Conservation (phyloP, 2,888 invertebrate species). For the Thymelicus lineola region DNA sequence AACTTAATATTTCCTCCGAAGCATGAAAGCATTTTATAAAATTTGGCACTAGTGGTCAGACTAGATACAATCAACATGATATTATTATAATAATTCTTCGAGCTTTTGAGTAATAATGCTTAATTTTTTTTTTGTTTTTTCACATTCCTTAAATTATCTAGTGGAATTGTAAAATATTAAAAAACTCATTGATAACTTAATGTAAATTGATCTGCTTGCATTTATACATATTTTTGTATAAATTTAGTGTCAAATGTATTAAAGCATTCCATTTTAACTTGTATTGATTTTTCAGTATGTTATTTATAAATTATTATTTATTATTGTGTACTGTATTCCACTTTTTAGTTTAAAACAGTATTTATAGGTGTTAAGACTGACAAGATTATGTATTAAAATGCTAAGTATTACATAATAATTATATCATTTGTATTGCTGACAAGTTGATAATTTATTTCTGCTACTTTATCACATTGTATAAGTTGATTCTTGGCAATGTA, state of each 20-base stretch:
- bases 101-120: too few species aligned
- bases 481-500: conserved; percentile 53
- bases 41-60: too few species aligned
- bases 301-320: conserved; percentile 49
- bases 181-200: conserved; percentile 27
- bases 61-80: too few species aligned
- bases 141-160: conserved; percentile 39
- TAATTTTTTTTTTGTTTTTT: neutral
- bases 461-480: conserved; percentile 61
- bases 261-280: conserved; percentile 69
- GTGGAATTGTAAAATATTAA: conserved; percentile 10
- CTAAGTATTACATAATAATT: conserved; percentile 70
- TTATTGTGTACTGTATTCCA: conserved; percentile 39
- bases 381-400: conserved; percentile 74
- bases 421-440: conserved; percentile 64
- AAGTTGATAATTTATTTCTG: conserved; percentile 69
- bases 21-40: too few species aligned
- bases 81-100: too few species aligned
- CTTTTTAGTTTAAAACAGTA: conserved; percentile 72
- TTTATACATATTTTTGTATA: conserved; percentile 51
- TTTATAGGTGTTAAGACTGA: conserved; percentile 82
- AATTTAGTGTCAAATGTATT: conserved; percentile 43
- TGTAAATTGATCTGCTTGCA: conserved; percentile 52
- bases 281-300: conserved; percentile 58
- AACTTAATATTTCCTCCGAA: too few species aligned